A percentile compares a stretch with the other conserved stretches of the same genome.
Evolutionary conservation across 2,797 vertebrate species (phyloP).

Genomic region (Gastrophryne carolinensis): DNA sequence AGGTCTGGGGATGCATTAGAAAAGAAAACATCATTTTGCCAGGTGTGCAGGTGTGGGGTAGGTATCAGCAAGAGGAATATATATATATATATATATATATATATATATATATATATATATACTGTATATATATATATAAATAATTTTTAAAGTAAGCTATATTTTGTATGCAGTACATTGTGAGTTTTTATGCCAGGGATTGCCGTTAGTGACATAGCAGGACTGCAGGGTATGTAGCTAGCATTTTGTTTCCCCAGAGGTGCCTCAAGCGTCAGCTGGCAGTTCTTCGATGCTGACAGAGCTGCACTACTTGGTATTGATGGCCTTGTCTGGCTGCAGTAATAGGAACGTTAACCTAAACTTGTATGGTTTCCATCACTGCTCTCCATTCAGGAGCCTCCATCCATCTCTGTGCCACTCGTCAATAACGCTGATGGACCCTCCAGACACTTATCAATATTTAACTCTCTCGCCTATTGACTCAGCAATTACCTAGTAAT

Average conservation of each 20-base stretch:
- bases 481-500: slow-evolving; percentile 83
- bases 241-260: slow-evolving; percentile 22
- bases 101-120: neutral
- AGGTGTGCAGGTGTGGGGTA: too few species aligned
- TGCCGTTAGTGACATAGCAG: neutral
- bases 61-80: too few species aligned
- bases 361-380: slow-evolving; percentile 67
- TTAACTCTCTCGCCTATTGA: slow-evolving; percentile 80
- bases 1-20: too few species aligned
- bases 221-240: slow-evolving; percentile 20
- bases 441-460: slow-evolving; percentile 87
- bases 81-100: neutral
- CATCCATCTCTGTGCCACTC: slow-evolving; percentile 70
- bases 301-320: slow-evolving; percentile 59
- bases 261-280: slow-evolving; percentile 22
- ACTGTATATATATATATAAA: too few species aligned
- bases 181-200: neutral
- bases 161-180: too few species aligned
- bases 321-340: slow-evolving; percentile 51
- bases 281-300: slow-evolving; percentile 51
- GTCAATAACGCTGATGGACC: slow-evolving; percentile 76
- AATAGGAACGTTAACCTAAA: slow-evolving; percentile 65
- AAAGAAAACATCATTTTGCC: too few species aligned
- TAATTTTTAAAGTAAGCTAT: too few species aligned
- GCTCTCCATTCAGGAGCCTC: slow-evolving; percentile 55